Evolutionary conservation across 2,113 vertebrate genomes (phyloP), one percentile per base, ranked within the genome.

Genomic region (Tupaia chinensis): DNA sequence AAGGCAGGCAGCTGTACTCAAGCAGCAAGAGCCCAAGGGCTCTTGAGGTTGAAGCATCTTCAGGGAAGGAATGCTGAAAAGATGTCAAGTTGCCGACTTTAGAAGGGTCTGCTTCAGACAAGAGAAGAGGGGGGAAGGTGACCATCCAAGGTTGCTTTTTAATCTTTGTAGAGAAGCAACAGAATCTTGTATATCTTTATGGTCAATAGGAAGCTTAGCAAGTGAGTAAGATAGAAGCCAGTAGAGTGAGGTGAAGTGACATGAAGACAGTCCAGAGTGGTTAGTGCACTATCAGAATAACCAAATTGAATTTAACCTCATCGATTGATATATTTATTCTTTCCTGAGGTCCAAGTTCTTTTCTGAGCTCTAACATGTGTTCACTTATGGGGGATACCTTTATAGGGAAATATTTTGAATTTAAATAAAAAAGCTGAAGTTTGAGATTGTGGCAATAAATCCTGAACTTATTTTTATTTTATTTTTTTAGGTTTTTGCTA

Each of bases 371-470:
- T 84, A 34, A 80, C 82, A 80, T 25, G n/a, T 76, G 76, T 95
- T 94, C 87, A 23, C 16, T 80, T 69, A 73, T 56, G 29, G 78
- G 68, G 23, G 72, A 9, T 84, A n/a, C 17, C 3, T 17, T 54
- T 89, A 58, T 79, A 80, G 78, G 82, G 82, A 87, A 92, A 80
- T 88, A 93, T 25, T 85, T 85, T 88, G 68, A 85, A 63, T 79
- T 86, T 70, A 78, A 65, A 86, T 68, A 69, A 83, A 83, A 91
- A 85, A 94, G 32, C 77, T 88, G 81, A 87, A 80, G 27, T 80
- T 77, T n/a, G 63, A 92, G 44, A 34, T 34, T 61, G 63, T 74
- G 60, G 54, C 88, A 96, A 77, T 85, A 85, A 20, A 91, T 69
- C 86, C 44, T 44, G 44, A 44, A 44, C 3, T 44, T 44, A 44